phyloP scores from a whole-genome alignment of 2,888 invertebrate genomes.

The Galeruca laticollis region DNA sequence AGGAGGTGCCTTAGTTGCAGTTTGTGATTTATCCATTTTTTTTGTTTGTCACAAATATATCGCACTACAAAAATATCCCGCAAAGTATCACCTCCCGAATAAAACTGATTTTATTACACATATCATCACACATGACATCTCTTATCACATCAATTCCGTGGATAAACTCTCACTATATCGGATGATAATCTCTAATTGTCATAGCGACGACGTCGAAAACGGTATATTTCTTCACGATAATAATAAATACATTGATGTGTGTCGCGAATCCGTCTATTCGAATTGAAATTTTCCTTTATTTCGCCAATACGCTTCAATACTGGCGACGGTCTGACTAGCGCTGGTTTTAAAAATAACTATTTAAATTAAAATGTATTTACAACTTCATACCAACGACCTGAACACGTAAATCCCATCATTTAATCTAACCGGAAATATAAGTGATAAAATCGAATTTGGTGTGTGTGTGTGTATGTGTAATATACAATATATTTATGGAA shows the following conservation, averaged over 20 bases:
- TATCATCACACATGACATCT: conserved; percentile 1
- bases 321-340: conserved; percentile 2
- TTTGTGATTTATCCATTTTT: conserved; percentile 19
- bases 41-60: not conserved
- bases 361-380: not conserved
- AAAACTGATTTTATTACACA: conserved; percentile 1
- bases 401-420: not conserved
- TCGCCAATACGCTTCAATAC: not conserved
- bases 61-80: conserved; percentile 16
- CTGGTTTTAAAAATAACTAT: not conserved
- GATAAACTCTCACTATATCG: conserved; percentile 15
- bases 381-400: not conserved
- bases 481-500: no score
- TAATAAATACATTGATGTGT: not conserved
- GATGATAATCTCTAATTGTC: conserved; percentile 8
- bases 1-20: conserved; percentile 70
- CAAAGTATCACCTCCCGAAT: conserved; percentile 27
- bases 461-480: no score
- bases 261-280: not conserved
- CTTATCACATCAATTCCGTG: conserved; percentile 11
- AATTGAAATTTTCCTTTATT: not conserved
- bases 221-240: not conserved
- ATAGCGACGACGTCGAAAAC: not conserved
- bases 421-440: not conserved
- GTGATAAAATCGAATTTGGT: not conserved